A percentile compares a stretch with the other conserved stretches of the same genome.
Evolutionary conservation across 2,888 invertebrate genomes (phyloP).

Genomic region (Acheta domesticus): DNA sequence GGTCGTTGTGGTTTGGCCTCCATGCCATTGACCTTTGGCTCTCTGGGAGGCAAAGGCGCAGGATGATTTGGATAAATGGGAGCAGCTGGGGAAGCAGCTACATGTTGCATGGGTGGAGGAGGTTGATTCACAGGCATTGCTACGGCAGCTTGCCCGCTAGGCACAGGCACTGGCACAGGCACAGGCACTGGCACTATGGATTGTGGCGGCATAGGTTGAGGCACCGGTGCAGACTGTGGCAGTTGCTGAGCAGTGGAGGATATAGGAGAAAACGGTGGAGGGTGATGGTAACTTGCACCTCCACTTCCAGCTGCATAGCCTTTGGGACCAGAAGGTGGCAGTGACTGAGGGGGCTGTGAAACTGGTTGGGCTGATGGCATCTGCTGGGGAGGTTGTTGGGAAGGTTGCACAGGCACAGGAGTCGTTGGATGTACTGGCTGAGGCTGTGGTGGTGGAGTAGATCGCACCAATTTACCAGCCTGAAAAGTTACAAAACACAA

Average conservation of each 20-base stretch:
- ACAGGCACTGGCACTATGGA: not conserved
- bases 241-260: conserved; percentile 20
- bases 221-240: not conserved
- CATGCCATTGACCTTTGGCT: conserved; percentile 35
- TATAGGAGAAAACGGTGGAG: conserved; percentile 30
- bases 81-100: conserved; percentile 12
- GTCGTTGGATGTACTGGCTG: conserved; percentile 43
- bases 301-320: conserved; percentile 21
- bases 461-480: conserved; percentile 64
- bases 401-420: conserved; percentile 40
- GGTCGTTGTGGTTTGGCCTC: conserved; percentile 30
- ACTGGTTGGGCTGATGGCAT: conserved; percentile 1
- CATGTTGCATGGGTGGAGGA: conserved; percentile 29
- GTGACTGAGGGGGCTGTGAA: not conserved
- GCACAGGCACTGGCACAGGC: not conserved
- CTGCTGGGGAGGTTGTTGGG: conserved; percentile 29
- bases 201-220: not conserved
- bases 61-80: conserved; percentile 31
- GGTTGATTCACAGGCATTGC: conserved; percentile 25
- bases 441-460: conserved; percentile 55
- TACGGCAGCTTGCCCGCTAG: conserved; percentile 12
- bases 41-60: conserved; percentile 30
- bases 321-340: conserved; percentile 21
- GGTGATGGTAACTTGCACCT: conserved; percentile 28
- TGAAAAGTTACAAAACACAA: conserved; percentile 40